These are phyloP conservation scores for Musca vetustissima DNA, from an alignment of 1,140 invertebrate genomes.

Conservation along the genomic window DNA sequence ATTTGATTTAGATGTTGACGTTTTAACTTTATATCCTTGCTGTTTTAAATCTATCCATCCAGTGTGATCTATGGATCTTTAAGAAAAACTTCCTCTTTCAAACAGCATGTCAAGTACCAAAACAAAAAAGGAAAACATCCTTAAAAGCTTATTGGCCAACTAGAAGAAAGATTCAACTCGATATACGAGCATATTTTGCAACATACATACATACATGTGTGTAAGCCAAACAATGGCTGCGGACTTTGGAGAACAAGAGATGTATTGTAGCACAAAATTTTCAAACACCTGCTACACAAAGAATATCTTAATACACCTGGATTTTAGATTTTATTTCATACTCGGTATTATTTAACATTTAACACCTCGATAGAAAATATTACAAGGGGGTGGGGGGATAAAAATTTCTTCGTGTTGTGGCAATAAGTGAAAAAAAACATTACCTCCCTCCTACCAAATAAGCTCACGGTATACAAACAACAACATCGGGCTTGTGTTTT, in stretches of 20 bases:
- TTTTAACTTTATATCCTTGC: slow-evolving; percentile 6
- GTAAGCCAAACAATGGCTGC: no score
- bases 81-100: background rate
- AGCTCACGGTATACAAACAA: no score
- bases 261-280: no score
- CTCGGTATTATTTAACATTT: slow-evolving; percentile 16
- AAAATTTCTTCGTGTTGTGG: no score
- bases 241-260: no score
- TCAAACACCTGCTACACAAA: background rate
- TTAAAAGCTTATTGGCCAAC: slow-evolving; percentile 3
- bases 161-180: background rate
- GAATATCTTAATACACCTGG: background rate
- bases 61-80: no score
- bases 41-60: background rate
- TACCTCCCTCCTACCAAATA: no score
- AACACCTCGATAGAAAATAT: slow-evolving; percentile 9
- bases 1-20: slow-evolving; percentile 11
- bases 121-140: background rate
- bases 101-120: slow-evolving; percentile 12
- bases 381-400: background rate
- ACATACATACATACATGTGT: no score
- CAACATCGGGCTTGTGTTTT: no score
- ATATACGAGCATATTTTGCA: no score
- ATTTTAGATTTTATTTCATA: no score
- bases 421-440: no score